Conservation (phyloP, 1,140 invertebrate genomes). For the Proales similis region DNA sequence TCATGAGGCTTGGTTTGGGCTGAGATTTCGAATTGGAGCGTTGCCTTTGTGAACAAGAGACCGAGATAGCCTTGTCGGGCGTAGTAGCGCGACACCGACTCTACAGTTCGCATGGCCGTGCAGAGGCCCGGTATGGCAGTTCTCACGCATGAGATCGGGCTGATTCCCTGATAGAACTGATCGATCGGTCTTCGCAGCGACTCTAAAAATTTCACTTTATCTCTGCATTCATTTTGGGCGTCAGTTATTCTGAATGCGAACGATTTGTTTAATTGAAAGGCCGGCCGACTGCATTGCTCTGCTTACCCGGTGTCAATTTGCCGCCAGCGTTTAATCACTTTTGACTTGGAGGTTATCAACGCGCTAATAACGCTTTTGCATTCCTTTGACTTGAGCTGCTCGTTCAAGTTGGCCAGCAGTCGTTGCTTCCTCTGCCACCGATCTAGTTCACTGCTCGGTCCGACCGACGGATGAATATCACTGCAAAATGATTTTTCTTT, state of each 20-base stretch:
- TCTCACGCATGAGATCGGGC: constrained; percentile 46
- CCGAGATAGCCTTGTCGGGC: constrained; percentile 50
- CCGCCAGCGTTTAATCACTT: constrained; percentile 52
- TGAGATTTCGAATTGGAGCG: not conserved
- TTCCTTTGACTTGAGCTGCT: constrained; percentile 52
- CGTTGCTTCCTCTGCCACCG: constrained; percentile 48
- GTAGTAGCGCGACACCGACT: constrained; percentile 51
- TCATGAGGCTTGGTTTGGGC: too few relatives aligned
- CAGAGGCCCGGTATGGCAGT: constrained; percentile 47
- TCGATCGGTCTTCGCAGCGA: constrained; percentile 48
- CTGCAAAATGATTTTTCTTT: constrained; percentile 38
- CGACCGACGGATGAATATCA: constrained; percentile 51
- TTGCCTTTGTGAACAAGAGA: constrained; percentile 49
- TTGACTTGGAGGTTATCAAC: constrained; percentile 51
- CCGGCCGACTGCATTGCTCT: not conserved
- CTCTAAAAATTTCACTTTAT: constrained; percentile 53
- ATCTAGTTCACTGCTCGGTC: constrained; percentile 50
- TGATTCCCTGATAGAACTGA: constrained; percentile 47
- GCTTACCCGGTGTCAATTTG: constrained; percentile 49
- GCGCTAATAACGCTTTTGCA: constrained; percentile 52
- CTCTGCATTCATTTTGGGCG: constrained; percentile 52
- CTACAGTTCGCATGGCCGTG: constrained; percentile 49
- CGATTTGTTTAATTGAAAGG: too few relatives aligned
- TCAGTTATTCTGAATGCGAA: constrained; percentile 49
- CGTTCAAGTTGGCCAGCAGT: constrained; percentile 48